Base-by-base conservation (phyloP, 2,888 invertebrate species). In the Nomada hirtipes region DNA sequence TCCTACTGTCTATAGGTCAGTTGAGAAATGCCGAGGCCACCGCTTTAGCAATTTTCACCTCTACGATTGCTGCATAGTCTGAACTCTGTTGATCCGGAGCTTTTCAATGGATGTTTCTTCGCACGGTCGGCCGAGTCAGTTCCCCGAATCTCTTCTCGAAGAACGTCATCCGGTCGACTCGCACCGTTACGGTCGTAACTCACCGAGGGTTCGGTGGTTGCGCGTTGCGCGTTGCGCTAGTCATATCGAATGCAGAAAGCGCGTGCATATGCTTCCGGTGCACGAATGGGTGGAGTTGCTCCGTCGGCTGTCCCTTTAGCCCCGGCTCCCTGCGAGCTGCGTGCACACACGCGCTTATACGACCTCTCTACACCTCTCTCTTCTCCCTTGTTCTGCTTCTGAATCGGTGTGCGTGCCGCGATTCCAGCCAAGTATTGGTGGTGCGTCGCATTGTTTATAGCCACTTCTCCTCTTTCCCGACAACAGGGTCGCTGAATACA, bases 401-500 rank as follows among this genome's bases (percentile, higher is more conserved):
- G 55, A 23, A 74, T 57, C 68, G 71, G 85, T 84, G 79, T 81
- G 86, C 84, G 72, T 87, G 84, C 84, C 86, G 89, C 89, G 91
- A 91, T 92, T 88, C 89, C 88, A 88, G 82, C 90, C 85, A 88
- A 88, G 91, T 91, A 91, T 92, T 91, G 92, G 91, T 90, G 89
- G 89, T 91, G 87, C 92, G 91, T 91, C 92, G 91, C 92, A 92
- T 93, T 93, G 93, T 93, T 93, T 93, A 93, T 93, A 92, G 92
- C 92, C 91, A 90, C 92, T 91, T 92, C 92, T 92, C 91, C 91
- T 91, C 90, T 91, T 92, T 91, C 90, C 89, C 92, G 92, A 89
- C 92, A 90, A 89, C 86, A 86, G 88, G 82, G 86, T 89, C 88
- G 82, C 89, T 90, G 93, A 92, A 93, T 93, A 93, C 93, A 93